Percentiles rank a stretch among this genome's conserved stretches.
These are phyloP conservation scores for Parapristionchus giblindavisi DNA, from an alignment of 2,888 invertebrate species.

Conservation along the genomic window DNA sequence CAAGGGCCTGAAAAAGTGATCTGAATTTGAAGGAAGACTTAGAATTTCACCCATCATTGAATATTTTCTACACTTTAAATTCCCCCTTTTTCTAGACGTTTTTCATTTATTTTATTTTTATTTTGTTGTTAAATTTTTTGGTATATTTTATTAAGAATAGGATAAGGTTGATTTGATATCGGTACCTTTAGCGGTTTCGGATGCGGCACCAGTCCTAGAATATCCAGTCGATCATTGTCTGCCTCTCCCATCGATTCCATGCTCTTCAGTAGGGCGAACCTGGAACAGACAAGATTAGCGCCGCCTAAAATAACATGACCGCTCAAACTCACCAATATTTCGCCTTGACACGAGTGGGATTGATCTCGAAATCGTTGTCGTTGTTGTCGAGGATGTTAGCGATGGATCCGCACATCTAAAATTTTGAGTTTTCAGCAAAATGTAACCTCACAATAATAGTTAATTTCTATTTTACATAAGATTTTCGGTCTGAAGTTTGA, in stretches of 20 bases:
- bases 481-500: too few species aligned
- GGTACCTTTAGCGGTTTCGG: constrained; percentile 63
- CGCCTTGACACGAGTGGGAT: constrained; percentile 84
- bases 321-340: constrained; percentile 46
- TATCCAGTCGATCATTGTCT: constrained; percentile 87
- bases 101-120: too few species aligned
- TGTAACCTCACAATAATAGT: background rate
- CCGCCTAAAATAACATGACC: background rate
- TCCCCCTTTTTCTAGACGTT: too few species aligned
- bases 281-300: constrained; percentile 30
- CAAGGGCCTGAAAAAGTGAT: constrained; percentile 80
- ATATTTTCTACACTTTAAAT: too few species aligned
- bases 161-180: background rate
- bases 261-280: constrained; percentile 91
- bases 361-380: constrained; percentile 79
- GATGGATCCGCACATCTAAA: constrained; percentile 92
- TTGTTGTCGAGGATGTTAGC: constrained; percentile 89
- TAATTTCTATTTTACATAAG: too few species aligned
- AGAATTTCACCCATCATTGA: too few species aligned
- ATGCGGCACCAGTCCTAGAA: constrained; percentile 71
- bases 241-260: constrained; percentile 75
- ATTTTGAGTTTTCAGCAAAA: background rate
- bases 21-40: too few species aligned
- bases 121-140: too few species aligned
- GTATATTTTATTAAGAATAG: too few species aligned